Conservation (phyloP, 2,888 invertebrate genomes). For the Danaus chrysippus region DNA sequence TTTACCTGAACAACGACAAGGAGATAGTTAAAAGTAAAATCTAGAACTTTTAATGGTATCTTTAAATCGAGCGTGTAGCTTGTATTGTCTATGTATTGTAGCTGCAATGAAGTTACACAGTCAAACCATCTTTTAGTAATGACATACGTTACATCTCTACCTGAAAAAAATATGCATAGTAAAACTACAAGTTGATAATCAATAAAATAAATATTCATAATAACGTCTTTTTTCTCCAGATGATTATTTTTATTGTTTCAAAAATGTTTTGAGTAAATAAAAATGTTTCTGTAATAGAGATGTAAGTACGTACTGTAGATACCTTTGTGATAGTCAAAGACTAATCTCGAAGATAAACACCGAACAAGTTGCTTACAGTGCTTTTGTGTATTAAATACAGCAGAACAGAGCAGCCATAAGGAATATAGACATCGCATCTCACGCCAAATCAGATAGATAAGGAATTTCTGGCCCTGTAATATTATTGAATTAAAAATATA, state of each 20-base stretch:
- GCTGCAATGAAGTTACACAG: slow-evolving; percentile 37
- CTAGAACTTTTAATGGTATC: slow-evolving; percentile 48
- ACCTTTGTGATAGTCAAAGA: background rate
- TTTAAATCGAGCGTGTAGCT: slow-evolving; percentile 44
- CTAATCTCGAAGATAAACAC: slow-evolving; percentile 29
- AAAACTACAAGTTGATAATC: background rate
- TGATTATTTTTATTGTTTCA: too few relatives aligned
- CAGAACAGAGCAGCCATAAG: slow-evolving; percentile 45
- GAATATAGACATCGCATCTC: slow-evolving; percentile 47
- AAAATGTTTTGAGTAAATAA: too few relatives aligned
- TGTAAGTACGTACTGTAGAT: background rate
- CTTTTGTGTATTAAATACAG: slow-evolving; percentile 39
- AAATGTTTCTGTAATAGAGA: too few relatives aligned
- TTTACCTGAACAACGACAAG: slow-evolving; percentile 59
- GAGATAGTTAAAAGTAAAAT: slow-evolving; percentile 56
- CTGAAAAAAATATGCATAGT: slow-evolving; percentile 35
- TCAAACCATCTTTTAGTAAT: slow-evolving; percentile 42
- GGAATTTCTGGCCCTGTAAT: slow-evolving; percentile 37
- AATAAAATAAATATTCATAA: background rate
- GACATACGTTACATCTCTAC: slow-evolving; percentile 30
- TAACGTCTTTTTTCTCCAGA: too few relatives aligned
- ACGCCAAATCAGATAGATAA: slow-evolving; percentile 47
- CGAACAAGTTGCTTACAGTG: slow-evolving; percentile 42
- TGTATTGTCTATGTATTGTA: slow-evolving; percentile 46
- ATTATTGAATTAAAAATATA: background rate